A percentile compares a stretch with the other conserved stretches of the same genome.
phyloP scores from a whole-genome alignment of 1,140 invertebrate genomes.

The Brachionus calyciflorus region DNA sequence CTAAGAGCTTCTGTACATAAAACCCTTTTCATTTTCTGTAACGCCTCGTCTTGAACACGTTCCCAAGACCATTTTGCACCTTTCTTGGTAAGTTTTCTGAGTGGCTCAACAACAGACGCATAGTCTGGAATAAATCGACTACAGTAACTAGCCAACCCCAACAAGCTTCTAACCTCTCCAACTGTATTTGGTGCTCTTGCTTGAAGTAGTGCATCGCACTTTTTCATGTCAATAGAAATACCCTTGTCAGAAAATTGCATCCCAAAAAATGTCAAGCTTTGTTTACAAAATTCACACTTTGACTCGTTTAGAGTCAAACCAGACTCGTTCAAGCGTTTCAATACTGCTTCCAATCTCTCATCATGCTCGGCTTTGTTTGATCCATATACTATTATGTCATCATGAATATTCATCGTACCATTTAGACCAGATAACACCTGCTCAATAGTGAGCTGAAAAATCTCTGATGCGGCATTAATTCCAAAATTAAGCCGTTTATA shows the following conservation, averaged over 20 bases:
- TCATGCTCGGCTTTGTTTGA: not conserved
- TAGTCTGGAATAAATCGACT: conserved; percentile 55
- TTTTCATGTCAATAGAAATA: not conserved
- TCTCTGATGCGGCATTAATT: conserved; percentile 1
- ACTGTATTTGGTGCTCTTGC: conserved; percentile 23
- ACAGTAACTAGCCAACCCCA: conserved; percentile 55
- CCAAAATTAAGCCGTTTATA: conserved; percentile 8
- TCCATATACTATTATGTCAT: not conserved
- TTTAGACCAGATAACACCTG: not conserved
- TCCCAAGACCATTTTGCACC: conserved; percentile 32
- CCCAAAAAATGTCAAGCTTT: not conserved
- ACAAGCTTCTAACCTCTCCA: too few species aligned
- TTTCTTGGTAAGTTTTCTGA: conserved; percentile 48
- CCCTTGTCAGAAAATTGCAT: conserved; percentile 1
- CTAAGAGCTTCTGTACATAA: not conserved
- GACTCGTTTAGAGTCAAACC: not conserved
- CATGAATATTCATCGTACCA: not conserved
- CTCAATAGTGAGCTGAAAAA: not conserved
- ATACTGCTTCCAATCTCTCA: not conserved
- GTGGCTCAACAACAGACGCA: conserved; percentile 51
- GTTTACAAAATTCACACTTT: not conserved
- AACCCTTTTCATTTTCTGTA: not conserved
- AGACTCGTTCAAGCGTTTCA: conserved; percentile 2
- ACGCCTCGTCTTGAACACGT: not conserved
- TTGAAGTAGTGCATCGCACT: not conserved